Evolutionary conservation across 1,140 invertebrate species (phyloP).

Genomic region (Spodoptera frugiperda): DNA sequence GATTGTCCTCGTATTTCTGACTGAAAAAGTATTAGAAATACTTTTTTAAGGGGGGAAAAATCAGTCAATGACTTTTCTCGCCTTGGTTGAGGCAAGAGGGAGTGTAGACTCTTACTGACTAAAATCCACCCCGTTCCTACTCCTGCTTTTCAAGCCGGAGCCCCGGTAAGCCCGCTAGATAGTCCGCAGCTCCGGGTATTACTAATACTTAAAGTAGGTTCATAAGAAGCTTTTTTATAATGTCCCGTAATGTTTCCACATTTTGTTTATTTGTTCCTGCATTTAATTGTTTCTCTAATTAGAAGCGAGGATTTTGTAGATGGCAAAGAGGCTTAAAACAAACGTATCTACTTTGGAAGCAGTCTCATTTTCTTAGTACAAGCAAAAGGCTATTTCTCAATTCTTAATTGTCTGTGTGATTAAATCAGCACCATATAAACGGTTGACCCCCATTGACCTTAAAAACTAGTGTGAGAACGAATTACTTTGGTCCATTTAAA

Average conservation of each 20-base stretch:
- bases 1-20: conserved; percentile 9
- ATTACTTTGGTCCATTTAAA: neutral
- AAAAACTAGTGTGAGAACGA: conserved; percentile 29
- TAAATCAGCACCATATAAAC: conserved; percentile 10
- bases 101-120: no score
- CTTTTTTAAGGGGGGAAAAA: no score
- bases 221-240: neutral
- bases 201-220: neutral
- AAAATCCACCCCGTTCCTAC: no score
- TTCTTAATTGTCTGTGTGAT: conserved; percentile 10
- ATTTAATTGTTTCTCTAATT: neutral
- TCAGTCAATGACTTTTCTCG: no score
- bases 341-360: neutral
- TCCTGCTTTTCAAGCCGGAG: no score
- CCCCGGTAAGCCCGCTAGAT: no score
- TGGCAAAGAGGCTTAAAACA: neutral
- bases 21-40: no score
- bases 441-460: conserved; percentile 15
- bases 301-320: neutral
- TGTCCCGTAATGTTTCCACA: neutral
- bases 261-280: neutral
- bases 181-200: no score
- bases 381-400: neutral
- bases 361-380: neutral
- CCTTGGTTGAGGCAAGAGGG: no score